Conservation (phyloP, 2,888 invertebrate species). For the Mesoligia furuncula region DNA sequence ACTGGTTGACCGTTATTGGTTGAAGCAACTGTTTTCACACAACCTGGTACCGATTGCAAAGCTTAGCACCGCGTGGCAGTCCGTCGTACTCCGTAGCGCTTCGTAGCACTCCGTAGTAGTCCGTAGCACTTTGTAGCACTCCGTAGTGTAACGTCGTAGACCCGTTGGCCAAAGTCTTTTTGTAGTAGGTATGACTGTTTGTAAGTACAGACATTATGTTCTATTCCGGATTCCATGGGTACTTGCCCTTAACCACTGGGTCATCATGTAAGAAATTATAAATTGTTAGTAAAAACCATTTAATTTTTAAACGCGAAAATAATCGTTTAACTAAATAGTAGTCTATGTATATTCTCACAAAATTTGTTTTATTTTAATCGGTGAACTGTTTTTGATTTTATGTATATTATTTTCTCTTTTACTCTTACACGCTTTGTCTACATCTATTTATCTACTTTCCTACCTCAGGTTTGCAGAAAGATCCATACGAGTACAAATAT, state of each 20-base stretch:
- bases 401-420: not conserved
- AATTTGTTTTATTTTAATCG: not conserved
- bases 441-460: not conserved
- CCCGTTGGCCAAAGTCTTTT: not conserved
- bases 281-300: not conserved
- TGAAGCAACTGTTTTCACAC: not conserved
- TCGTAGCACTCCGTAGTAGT: not conserved
- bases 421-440: not conserved
- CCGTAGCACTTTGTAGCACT: not conserved
- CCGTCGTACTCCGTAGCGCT: not conserved
- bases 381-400: not conserved
- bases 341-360: no score
- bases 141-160: not conserved
- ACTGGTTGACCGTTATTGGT: not conserved
- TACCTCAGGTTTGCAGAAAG: not conserved
- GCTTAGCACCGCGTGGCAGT: not conserved
- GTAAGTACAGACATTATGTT: not conserved
- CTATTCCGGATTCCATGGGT: no score
- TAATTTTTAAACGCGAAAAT: not conserved
- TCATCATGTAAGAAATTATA: not conserved
- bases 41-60: not conserved
- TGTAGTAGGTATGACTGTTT: no score
- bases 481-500: no score
- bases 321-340: not conserved
- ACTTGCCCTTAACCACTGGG: no score